Percentiles rank a stretch among this genome's conserved stretches.
phyloP scores from a whole-genome alignment of 2,113 vertebrate genomes.

The Chionis minor region DNA sequence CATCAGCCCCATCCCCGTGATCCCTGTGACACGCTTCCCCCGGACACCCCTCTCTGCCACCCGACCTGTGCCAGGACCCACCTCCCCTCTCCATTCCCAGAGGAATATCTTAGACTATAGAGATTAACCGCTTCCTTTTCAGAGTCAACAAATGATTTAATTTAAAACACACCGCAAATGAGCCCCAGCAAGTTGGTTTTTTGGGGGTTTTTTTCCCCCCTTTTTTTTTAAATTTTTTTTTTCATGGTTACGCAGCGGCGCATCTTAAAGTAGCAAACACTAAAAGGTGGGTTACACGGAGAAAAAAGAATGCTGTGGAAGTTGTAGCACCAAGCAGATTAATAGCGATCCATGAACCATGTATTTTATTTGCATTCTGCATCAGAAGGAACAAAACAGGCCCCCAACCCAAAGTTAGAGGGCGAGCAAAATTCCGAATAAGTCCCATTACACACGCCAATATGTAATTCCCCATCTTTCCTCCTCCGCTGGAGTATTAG shows the following conservation, averaged over 20 bases:
- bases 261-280: not conserved
- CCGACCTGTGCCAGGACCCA: too few species aligned
- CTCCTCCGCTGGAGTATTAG: not conserved
- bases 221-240: not conserved
- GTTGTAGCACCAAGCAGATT: too few species aligned
- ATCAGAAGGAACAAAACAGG: not conserved
- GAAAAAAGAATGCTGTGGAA: not conserved
- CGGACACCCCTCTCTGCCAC: too few species aligned
- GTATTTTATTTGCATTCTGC: not conserved
- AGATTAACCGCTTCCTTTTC: not conserved
- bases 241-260: not conserved
- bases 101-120: not conserved
- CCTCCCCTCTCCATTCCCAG: not conserved
- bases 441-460: not conserved
- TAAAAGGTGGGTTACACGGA: not conserved
- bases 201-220: not conserved
- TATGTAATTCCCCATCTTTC: not conserved
- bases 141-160: not conserved
- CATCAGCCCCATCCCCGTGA: too few species aligned
- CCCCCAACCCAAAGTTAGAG: not conserved
- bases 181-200: not conserved
- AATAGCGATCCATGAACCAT: not conserved
- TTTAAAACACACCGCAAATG: accelerated
- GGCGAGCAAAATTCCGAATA: not conserved
- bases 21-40: not conserved